Evolutionary conservation across 2,113 vertebrate species (phyloP).

Genomic region (Stigmatopora nigra): DNA sequence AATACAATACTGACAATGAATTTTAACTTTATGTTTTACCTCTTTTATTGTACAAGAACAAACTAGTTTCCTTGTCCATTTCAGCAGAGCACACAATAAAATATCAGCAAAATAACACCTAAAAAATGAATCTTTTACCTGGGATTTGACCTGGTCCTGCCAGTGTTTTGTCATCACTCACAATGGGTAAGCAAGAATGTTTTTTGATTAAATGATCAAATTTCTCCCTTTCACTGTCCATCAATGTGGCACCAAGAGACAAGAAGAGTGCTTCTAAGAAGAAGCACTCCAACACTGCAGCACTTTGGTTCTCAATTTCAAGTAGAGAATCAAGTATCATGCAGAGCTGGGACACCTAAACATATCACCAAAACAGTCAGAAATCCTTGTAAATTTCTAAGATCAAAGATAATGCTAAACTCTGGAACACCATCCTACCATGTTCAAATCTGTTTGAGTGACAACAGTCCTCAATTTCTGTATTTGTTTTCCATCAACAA

Average conservation of each 20-base stretch:
- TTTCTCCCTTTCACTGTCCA: slow-evolving; percentile 70
- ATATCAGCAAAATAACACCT: background rate
- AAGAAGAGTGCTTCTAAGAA: slow-evolving; percentile 90
- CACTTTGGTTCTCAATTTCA: slow-evolving; percentile 56
- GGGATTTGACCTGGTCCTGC: slow-evolving; percentile 83
- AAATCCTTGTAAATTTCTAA: background rate
- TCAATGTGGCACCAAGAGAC: slow-evolving; percentile 81
- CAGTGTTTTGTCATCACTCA: slow-evolving; percentile 60
- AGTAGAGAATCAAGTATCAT: slow-evolving; percentile 78
- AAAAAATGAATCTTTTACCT: slow-evolving; percentile 62
- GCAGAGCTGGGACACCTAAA: slow-evolving; percentile 81
- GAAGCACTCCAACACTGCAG: slow-evolving; percentile 80
- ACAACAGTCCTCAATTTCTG: slow-evolving; percentile 82
- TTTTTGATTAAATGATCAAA: slow-evolving; percentile 84
- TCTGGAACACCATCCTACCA: slow-evolving; percentile 78
- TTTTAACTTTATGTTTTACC: no score
- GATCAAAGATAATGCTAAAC: no score
- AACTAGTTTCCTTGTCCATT: background rate
- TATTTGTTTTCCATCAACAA: slow-evolving; percentile 79
- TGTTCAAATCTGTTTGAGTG: slow-evolving; percentile 90
- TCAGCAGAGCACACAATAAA: no score
- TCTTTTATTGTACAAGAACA: background rate
- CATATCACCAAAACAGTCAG: slow-evolving; percentile 15
- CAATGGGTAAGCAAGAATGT: slow-evolving; percentile 69
- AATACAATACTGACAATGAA: no score